Evolutionary conservation across 2,797 vertebrate species (phyloP), one percentile per base, ranked within the genome.

Genomic region (Tinamus major): DNA sequence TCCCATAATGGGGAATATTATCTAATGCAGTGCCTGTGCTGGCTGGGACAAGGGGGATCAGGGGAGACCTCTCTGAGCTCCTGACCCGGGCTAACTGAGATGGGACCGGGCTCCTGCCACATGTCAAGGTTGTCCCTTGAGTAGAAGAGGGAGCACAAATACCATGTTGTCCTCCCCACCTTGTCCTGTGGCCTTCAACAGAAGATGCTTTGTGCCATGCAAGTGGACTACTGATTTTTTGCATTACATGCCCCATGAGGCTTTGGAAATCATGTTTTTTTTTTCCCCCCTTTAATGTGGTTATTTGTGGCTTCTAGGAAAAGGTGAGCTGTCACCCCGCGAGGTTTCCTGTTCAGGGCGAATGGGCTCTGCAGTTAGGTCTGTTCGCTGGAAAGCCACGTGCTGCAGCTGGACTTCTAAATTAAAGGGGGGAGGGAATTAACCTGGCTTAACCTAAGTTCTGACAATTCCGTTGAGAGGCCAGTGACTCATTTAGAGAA

Each of bases 401-500:
- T 0, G 1, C 85, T 95, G 92, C 93, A 93, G 64, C 78, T 94
- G 91, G 59, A 68, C 94, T 91, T 55, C 76, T 89, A 78, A 93
- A 94, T 90, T 80, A 69, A 79, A 86, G 76, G 14, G 61, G 56
- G 27, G 42, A 72, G 79, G 84, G 80, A 95, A 94, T 94, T 94
- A 90, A 70, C 82, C 56, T 91, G 82, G 64, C 62, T 92, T 90
- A 94, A 80, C 64, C 82, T 89, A 83, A 75, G 16, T 87, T 93
- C 94, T 81, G 87, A 79, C 83, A 95, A 68, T 95, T 97, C 79
- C 29, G 3, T 85, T 95, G 91, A 95, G 93, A 94, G 79, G 48
- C 82, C 56, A 46, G 56, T 96, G 92, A 95, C 89, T 96, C 94
- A 94, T 90, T 93, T 93, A 83, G 89, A 94, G 92, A 96, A 88